These are phyloP conservation scores for Porites lutea DNA, from an alignment of 64 coral and sea anemone species.

Conservation along the genomic window DNA sequence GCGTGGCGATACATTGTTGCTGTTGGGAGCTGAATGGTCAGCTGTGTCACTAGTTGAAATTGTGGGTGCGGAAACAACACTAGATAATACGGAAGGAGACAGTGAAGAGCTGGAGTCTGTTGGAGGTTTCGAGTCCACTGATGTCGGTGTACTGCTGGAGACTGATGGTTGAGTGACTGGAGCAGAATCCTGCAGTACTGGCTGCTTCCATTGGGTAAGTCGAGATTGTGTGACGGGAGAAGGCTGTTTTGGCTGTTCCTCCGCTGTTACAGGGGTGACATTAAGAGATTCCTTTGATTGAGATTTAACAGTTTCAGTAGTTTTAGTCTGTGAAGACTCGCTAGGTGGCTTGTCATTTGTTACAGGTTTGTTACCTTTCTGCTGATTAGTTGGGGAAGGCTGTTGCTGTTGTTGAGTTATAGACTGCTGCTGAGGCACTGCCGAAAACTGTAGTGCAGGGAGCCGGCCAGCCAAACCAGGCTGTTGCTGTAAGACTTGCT, in stretches of 20 bases:
- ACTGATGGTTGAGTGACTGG: conserved; percentile 60
- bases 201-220: conserved; percentile 90
- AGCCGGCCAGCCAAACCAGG: conserved; percentile 34
- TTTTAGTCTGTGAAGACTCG: conserved; percentile 68
- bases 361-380: conserved; percentile 67
- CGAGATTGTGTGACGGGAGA: conserved; percentile 90
- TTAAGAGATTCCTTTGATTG: not conserved
- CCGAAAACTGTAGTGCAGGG: conserved; percentile 6
- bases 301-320: conserved; percentile 24
- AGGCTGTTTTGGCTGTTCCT: conserved; percentile 74
- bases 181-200: conserved; percentile 77
- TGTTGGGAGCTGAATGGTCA: conserved; percentile 20
- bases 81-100: not conserved
- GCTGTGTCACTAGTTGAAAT: conserved; percentile 11
- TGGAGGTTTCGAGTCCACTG: conserved; percentile 50
- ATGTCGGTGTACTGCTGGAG: conserved; percentile 27
- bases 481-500: conserved; percentile 94
- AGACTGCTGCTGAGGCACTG: conserved; percentile 25
- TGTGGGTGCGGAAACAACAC: conserved; percentile 35
- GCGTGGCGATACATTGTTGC: conserved; percentile 65
- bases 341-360: conserved; percentile 24
- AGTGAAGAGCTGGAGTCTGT: conserved; percentile 29
- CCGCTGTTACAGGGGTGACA: conserved; percentile 34
- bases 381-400: conserved; percentile 24
- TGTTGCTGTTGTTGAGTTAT: conserved; percentile 38